Evolutionary conservation across 2,113 vertebrate genomes (phyloP).

Genomic region (Hoplias malabaricus): DNA sequence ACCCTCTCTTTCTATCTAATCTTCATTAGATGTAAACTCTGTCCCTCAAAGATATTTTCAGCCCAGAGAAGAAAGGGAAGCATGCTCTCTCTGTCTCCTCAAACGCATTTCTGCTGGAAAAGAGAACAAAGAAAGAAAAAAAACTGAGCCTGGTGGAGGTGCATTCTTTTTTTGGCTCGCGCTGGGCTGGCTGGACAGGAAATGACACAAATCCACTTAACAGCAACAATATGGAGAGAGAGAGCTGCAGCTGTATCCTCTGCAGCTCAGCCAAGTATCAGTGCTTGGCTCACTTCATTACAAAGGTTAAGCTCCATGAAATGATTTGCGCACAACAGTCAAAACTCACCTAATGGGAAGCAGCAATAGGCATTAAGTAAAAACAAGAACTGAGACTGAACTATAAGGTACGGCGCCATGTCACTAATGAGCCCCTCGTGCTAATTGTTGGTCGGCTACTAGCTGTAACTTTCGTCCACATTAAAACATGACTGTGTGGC

Average conservation of each 20-base stretch:
- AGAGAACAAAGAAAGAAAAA: slow-evolving; percentile 57
- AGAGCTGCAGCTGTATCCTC: slow-evolving; percentile 72
- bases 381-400: slow-evolving; percentile 54
- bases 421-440: slow-evolving; percentile 61
- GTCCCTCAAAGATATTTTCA: slow-evolving; percentile 2
- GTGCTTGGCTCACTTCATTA: slow-evolving; percentile 48
- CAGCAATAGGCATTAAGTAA: slow-evolving; percentile 56
- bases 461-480: slow-evolving; percentile 59
- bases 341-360: slow-evolving; percentile 51
- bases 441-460: slow-evolving; percentile 54
- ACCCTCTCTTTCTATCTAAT: not conserved
- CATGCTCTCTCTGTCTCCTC: slow-evolving; percentile 56
- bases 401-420: slow-evolving; percentile 50
- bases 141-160: slow-evolving; percentile 42
- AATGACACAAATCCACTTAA: slow-evolving; percentile 73
- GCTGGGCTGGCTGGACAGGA: slow-evolving; percentile 66
- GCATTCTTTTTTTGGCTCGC: slow-evolving; percentile 49
- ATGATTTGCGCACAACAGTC: slow-evolving; percentile 56
- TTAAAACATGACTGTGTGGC: slow-evolving; percentile 28
- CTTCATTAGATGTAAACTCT: slow-evolving; percentile 1
- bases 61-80: slow-evolving; percentile 29
- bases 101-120: slow-evolving; percentile 63
- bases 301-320: slow-evolving; percentile 63
- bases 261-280: slow-evolving; percentile 63
- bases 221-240: slow-evolving; percentile 67